Evolutionary conservation across 2,888 invertebrate species (phyloP), one percentile per base, ranked within the genome.

Genomic region (Melinaea marsaeus): DNA sequence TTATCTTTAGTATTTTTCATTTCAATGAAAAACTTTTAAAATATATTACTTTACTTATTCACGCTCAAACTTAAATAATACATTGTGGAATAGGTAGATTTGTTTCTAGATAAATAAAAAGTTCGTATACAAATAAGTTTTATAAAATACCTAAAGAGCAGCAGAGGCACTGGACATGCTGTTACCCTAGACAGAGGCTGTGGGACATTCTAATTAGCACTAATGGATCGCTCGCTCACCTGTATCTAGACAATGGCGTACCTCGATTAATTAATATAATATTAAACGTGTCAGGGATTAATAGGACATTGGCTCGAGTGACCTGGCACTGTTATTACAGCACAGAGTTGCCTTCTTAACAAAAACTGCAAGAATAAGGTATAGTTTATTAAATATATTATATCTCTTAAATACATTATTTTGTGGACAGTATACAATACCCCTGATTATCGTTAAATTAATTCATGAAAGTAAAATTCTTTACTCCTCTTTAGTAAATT

Each of bases 121-220:
- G 46, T n/a, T 22, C 3, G n/a, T 46, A 46, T 46, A 13, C 4
- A 11, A 46, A 46, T 46, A 11, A 4, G 11, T 46, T 46, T 46
- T 46, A 46, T 22, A 22, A 22, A 22, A 22, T 9, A 46, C 6
- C 4, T 22, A 22, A 34, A 57, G 4, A 42, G 54, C 4, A 35
- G 37, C n/a, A 46, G 46, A 46, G 46, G 46, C 46, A 46, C 46
- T 46, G n/a, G n/a, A 46, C n/a, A 4, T 22, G 32, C 35, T 59
- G 33, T 47, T 55, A 22, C 22, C 37, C 51, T 47, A 60, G 61
- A 57, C 61, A 58, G 62, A 57, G 54, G 79, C 76, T 73, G 72
- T 72, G 78, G 77, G 83, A n/a, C n/a, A n/a, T 86, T 87, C 79
- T 86, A 88, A 88, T 88, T 88, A 87, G 82, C 80, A 78, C 76